These are phyloP conservation scores for Cygnus atratus DNA, from an alignment of 2,113 vertebrate species.

Conservation along the genomic window DNA sequence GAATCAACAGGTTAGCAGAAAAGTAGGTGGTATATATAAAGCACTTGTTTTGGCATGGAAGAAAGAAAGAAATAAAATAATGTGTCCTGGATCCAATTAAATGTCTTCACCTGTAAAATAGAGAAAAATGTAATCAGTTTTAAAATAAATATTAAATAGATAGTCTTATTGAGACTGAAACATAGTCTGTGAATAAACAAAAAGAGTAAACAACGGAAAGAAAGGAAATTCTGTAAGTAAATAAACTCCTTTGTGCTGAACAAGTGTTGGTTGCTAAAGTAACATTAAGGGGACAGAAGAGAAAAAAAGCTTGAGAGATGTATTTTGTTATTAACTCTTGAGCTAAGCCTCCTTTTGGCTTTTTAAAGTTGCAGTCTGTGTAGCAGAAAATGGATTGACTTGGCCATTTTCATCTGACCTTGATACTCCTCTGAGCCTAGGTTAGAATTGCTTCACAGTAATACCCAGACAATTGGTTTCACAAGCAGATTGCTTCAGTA, in stretches of 20 bases:
- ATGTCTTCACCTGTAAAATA: not conserved
- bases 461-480: not conserved
- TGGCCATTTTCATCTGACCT: not conserved
- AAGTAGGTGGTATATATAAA: not conserved
- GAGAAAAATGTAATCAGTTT: not conserved
- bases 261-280: not conserved
- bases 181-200: not conserved
- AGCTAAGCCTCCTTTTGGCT: not conserved
- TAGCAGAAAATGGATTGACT: not conserved
- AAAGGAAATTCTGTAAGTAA: constrained; percentile 20
- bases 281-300: not conserved
- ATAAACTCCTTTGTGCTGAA: not conserved
- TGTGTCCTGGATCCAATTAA: not conserved
- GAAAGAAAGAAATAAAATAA: not conserved
- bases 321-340: not conserved
- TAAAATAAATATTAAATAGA: not conserved
- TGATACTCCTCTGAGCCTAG: not conserved
- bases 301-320: not conserved
- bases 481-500: not conserved
- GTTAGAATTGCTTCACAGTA: not conserved
- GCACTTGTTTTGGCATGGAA: not conserved
- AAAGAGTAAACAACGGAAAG: not conserved
- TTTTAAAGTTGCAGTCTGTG: not conserved
- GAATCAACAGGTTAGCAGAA: not conserved
- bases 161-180: not conserved